Conservation (phyloP, 2,113 vertebrate species). For the Pomatostomus ruficeps region DNA sequence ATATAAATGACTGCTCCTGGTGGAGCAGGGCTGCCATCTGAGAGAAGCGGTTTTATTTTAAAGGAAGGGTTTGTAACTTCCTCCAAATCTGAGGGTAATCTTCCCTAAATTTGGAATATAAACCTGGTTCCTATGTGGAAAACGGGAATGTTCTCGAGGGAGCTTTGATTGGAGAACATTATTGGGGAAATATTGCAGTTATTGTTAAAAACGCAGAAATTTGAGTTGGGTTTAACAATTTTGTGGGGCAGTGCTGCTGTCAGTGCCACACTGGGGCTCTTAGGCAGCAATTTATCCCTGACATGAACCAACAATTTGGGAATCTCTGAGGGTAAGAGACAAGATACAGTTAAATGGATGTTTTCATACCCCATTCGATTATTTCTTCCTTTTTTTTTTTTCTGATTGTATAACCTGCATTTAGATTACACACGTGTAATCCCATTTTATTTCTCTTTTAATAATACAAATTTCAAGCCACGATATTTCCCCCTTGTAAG, state of each 20-base stretch:
- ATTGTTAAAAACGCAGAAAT: not conserved
- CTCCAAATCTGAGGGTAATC: not conserved
- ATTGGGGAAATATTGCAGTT: not conserved
- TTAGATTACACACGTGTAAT: accelerated
- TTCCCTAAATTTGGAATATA: not conserved
- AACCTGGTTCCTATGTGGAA: not conserved
- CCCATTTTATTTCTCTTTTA: not conserved
- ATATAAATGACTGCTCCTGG: not conserved
- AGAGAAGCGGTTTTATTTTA: not conserved
- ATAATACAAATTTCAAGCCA: not conserved
- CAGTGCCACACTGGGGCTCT: not conserved
- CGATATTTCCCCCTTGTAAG: not conserved
- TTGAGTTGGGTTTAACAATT: not conserved
- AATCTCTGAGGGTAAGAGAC: not conserved
- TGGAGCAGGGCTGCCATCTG: not conserved
- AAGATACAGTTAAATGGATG: not conserved
- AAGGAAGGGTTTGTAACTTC: not conserved
- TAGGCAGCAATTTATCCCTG: not conserved
- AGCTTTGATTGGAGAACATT: not conserved
- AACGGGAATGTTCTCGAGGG: not conserved
- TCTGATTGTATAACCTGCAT: not conserved
- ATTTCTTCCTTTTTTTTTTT: not conserved
- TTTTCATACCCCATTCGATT: not conserved
- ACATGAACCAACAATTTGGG: not conserved
- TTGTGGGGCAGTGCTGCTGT: no score